These are phyloP conservation scores for Poeciliopsis retropinna DNA, from an alignment of 2,113 vertebrate species.

Conservation along the genomic window DNA sequence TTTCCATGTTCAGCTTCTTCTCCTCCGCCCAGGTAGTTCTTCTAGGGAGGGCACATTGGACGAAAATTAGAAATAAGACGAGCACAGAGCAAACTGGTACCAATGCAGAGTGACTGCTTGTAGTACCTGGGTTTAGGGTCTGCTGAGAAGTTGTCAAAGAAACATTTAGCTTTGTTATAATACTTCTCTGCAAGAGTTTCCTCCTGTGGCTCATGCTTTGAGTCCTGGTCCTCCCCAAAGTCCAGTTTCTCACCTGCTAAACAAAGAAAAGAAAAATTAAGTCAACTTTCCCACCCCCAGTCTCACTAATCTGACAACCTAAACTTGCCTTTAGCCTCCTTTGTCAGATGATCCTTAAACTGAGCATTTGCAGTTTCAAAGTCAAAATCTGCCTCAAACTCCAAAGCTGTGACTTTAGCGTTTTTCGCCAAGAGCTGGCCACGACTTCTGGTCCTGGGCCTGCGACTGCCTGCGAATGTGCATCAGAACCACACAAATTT, in stretches of 20 bases:
- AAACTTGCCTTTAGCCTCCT: slow-evolving; percentile 85
- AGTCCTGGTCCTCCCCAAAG: slow-evolving; percentile 76
- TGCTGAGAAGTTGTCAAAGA: slow-evolving; percentile 97
- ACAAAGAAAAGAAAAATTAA: not conserved
- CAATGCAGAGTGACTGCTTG: not conserved
- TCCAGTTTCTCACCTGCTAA: slow-evolving; percentile 82
- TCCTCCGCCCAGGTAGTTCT: slow-evolving; percentile 97
- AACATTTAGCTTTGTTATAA: slow-evolving; percentile 95
- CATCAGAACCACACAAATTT: not conserved
- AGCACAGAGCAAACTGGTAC: not conserved
- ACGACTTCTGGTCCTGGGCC: slow-evolving; percentile 89
- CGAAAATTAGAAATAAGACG: not conserved
- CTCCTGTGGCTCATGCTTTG: slow-evolving; percentile 72
- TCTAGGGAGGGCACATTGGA: slow-evolving; percentile 63
- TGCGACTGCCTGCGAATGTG: slow-evolving; percentile 82
- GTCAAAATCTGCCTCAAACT: slow-evolving; percentile 97
- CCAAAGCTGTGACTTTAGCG: slow-evolving; percentile 87
- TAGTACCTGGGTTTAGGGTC: slow-evolving; percentile 90
- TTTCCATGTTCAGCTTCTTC: slow-evolving; percentile 95
- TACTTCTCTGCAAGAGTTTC: slow-evolving; percentile 87
- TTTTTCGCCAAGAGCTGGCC: slow-evolving; percentile 89
- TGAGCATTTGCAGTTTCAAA: slow-evolving; percentile 97
- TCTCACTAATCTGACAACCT: not conserved
- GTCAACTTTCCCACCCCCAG: rapidly evolving
- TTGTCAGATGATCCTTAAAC: slow-evolving; percentile 93